phyloP scores from a whole-genome alignment of 2,113 vertebrate genomes.

The Chrysochloris asiatica region DNA sequence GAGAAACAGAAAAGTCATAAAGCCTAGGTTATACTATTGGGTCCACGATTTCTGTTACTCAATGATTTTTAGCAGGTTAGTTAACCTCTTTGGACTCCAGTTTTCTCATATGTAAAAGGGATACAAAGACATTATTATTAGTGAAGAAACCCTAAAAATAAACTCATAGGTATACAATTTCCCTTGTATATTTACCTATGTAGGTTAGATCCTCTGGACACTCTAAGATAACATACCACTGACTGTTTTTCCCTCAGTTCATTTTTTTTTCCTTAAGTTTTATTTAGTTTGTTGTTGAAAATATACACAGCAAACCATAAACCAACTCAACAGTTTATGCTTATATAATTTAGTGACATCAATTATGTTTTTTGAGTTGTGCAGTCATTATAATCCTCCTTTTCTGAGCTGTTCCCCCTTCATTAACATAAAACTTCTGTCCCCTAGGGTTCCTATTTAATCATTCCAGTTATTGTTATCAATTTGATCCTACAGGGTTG shows the following conservation, averaged over 20 bases:
- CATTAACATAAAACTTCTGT: neutral
- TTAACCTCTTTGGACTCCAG: neutral
- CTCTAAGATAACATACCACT: neutral
- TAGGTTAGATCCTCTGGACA: neutral
- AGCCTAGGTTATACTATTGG: neutral
- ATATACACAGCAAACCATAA: neutral
- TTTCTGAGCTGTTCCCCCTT: neutral
- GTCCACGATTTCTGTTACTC: neutral
- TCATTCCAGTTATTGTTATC: neutral
- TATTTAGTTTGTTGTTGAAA: neutral
- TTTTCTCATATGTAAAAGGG: neutral
- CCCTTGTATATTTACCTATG: neutral
- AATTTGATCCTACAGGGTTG: no score
- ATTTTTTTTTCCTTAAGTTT: neutral
- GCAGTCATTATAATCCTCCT: neutral
- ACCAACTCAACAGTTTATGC: neutral
- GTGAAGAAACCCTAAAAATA: conserved; percentile 7
- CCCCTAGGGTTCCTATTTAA: neutral
- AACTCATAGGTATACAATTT: neutral
- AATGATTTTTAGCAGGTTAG: neutral
- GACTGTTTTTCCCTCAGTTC: neutral
- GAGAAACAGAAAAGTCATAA: neutral
- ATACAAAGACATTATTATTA: neutral
- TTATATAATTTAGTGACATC: neutral
- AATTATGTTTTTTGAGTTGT: neutral